phyloP scores from a whole-genome alignment of 2,797 vertebrate genomes.

The Cynodonichthys magdalenae region DNA sequence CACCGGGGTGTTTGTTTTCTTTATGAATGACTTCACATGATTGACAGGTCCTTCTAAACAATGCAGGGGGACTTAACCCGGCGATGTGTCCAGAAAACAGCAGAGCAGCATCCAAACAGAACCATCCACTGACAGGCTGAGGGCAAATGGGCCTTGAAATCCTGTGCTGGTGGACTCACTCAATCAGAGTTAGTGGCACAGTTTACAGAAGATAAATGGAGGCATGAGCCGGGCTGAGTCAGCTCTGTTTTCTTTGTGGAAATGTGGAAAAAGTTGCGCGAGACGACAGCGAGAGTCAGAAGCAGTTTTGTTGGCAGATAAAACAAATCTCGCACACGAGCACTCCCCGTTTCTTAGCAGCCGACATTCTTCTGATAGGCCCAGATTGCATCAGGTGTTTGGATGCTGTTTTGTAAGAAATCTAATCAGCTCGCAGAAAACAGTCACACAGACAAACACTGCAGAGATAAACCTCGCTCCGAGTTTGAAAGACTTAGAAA shows the following conservation, averaged over 20 bases:
- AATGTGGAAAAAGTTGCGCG: background rate
- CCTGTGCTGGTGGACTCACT: conserved; percentile 24
- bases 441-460: conserved; percentile 27
- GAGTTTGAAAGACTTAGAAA: conserved; percentile 21
- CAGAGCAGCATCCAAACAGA: conserved; percentile 42
- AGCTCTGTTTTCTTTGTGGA: background rate
- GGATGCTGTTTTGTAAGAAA: conserved; percentile 12
- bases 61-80: conserved; percentile 54
- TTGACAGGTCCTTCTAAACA: conserved; percentile 69
- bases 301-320: background rate
- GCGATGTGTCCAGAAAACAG: conserved; percentile 51
- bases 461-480: conserved; percentile 39
- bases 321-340: conserved; percentile 18
- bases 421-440: background rate
- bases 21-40: conserved; percentile 72
- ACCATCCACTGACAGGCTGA: conserved; percentile 48
- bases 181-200: conserved; percentile 6
- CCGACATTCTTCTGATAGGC: conserved; percentile 31
- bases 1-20: conserved; percentile 71
- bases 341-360: conserved; percentile 26
- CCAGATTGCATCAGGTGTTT: conserved; percentile 42
- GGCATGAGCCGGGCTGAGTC: background rate
- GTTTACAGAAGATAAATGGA: conserved; percentile 10
- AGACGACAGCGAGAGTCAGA: conserved; percentile 1
- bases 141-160: conserved; percentile 48